Evolutionary conservation across 2,797 vertebrate genomes (phyloP).

Genomic region (Corythornis leucogaster): DNA sequence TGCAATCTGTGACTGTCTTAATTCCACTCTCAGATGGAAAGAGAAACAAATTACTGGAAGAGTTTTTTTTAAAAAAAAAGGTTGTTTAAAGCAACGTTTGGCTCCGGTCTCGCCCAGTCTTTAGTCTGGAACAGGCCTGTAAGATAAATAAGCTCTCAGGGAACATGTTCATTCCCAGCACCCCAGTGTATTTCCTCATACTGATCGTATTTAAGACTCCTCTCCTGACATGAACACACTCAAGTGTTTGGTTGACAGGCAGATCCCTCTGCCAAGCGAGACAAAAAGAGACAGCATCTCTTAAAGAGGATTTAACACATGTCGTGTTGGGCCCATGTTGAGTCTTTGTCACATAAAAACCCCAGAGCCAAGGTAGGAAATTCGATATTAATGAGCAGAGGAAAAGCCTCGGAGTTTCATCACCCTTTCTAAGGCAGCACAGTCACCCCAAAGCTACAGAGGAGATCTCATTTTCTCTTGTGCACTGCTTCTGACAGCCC

Average conservation of each 20-base stretch:
- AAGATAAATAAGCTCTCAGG: neutral
- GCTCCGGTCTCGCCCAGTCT: neutral
- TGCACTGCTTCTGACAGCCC: neutral
- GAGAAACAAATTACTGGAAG: conserved; percentile 3
- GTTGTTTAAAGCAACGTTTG: neutral
- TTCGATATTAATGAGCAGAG: neutral
- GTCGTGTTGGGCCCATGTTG: neutral
- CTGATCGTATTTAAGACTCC: neutral
- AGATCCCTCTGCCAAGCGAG: neutral
- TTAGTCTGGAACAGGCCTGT: neutral
- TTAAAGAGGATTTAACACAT: neutral
- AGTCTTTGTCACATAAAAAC: neutral
- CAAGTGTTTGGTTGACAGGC: neutral
- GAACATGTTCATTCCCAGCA: neutral
- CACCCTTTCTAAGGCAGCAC: neutral
- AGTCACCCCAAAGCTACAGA: neutral
- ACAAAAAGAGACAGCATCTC: neutral
- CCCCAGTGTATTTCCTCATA: neutral
- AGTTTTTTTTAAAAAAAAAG: neutral
- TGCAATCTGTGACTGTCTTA: neutral
- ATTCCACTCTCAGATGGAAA: neutral
- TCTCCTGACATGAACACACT: neutral
- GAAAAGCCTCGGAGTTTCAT: neutral
- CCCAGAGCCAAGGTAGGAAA: neutral
- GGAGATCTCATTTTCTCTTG: conserved; percentile 1